A percentile compares a stretch with the other conserved stretches of the same genome.
phyloP scores from a whole-genome alignment of 2,888 invertebrate species.

The Monopis laevigella region DNA sequence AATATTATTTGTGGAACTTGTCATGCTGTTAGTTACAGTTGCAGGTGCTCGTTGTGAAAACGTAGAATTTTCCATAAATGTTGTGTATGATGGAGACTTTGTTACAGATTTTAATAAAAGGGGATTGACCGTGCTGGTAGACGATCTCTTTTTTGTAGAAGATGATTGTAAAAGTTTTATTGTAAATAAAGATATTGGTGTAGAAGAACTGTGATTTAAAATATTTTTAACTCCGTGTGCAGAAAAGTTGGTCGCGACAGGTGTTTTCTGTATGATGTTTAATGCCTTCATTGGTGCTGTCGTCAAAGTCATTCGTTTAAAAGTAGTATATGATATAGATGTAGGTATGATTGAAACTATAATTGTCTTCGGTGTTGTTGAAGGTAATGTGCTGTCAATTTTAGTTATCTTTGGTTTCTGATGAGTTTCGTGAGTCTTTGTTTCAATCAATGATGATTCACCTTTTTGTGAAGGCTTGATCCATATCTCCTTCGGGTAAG shows the following conservation, averaged over 20 bases:
- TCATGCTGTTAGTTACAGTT: slow-evolving; percentile 54
- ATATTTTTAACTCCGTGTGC: not conserved
- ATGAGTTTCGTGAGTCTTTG: slow-evolving; percentile 33
- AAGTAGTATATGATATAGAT: slow-evolving; percentile 51
- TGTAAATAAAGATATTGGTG: slow-evolving; percentile 18
- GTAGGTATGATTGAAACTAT: slow-evolving; percentile 61
- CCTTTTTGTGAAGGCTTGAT: slow-evolving; percentile 60
- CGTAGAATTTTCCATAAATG: slow-evolving; percentile 12
- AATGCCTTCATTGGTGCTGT: slow-evolving; percentile 30
- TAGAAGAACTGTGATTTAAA: slow-evolving; percentile 1
- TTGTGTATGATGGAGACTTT: slow-evolving; percentile 20
- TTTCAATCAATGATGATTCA: slow-evolving; percentile 40
- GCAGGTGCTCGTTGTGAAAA: slow-evolving; percentile 21
- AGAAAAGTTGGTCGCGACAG: not conserved
- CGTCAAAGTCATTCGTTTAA: slow-evolving; percentile 50
- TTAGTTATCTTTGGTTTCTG: slow-evolving; percentile 32
- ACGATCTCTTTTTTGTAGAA: slow-evolving; percentile 19
- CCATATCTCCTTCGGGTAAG: slow-evolving; percentile 61
- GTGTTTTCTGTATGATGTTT: not conserved
- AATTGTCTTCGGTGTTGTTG: slow-evolving; percentile 54
- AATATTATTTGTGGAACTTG: slow-evolving; percentile 30
- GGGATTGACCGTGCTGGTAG: slow-evolving; percentile 16
- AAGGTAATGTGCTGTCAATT: slow-evolving; percentile 32
- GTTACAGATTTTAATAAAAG: slow-evolving; percentile 20
- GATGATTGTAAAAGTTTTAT: slow-evolving; percentile 19